Base-by-base conservation (phyloP, 2,888 invertebrate species). In the Ametastegia equiseti region DNA sequence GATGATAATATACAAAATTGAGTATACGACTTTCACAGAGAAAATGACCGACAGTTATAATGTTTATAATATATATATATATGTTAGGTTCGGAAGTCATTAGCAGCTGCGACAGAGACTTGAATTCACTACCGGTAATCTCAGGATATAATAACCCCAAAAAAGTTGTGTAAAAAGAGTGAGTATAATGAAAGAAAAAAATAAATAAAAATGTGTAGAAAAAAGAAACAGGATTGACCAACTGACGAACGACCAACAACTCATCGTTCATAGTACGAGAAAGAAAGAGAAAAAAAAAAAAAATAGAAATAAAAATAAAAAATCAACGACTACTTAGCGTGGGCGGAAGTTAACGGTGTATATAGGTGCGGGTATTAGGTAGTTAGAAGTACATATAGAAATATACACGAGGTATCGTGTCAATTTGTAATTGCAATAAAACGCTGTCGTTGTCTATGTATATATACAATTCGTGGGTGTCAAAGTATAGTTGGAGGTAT, bases 341-440 rank as follows among this genome's bases (percentile, higher is more conserved):
- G 54, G 75, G 75, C 75, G 75, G 75, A 75, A 54, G 75, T 75
- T 75, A 75, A 75, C 75, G 75, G 75, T 75, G 54, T 54, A 9
- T 36, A 27, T 9, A 42, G 42, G 42, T n/a, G n/a, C n/a, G n/a
- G n/a, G n/a, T n/a, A n/a, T n/a, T n/a, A n/a, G n/a, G 27, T 36
- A 50, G 19, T 42, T 50, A 75, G 42, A 75, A 45, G 54, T 50
- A 36, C 36, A 50, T 45, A 45, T 39, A n/a, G n/a, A n/a, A n/a
- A n/a, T n/a, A n/a, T n/a, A n/a, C n/a, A 39, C 15, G 27, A 1
- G 47, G 33, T 33, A 54, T 75, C 23, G 9, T 75, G 75, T 75
- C 75, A 75, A 75, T 75, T 75, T 54, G 69, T 50, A 75, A 75
- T 75, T 75, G 13, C 19, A 54, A 23, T 50, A 33, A 75, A 54